Base-by-base conservation (phyloP, 2,797 vertebrate genomes). In the Gadopsis marmoratus region DNA sequence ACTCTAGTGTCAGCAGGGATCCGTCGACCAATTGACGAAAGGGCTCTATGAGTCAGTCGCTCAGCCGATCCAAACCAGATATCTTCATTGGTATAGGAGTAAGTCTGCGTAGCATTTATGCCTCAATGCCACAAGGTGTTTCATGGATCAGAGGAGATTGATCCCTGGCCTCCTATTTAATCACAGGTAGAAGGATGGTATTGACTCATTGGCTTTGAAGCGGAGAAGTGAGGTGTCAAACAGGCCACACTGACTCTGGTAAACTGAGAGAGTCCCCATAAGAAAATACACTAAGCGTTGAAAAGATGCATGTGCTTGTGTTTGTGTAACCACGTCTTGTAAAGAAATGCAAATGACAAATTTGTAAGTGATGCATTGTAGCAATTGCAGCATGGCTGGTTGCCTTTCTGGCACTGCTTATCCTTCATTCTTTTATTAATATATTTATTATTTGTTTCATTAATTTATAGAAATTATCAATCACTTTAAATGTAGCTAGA, bases 401-500 rank as follows among this genome's bases (percentile, higher is more conserved):
- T 89, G 85, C 83, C 54, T 82, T 75, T 62, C 62, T 89, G 83
- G 72, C 83, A 65, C 63, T 50, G 70, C 60, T 85, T 78, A 90
- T 81, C 80, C 72, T 62, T 91, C 90, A 91, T 86, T 84, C n/a
- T 8, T 41, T 79, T 89, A 84, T 82, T 92, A 86, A 91, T 86
- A 83, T 90, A 88, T 94, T 87, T 90, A 91, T 87, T 89, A 89
- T 91, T 88, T 85, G 79, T 88, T 90, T 91, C 77, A 90, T 91
- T 91, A 84, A 92, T 90, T 91, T 68, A 85, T 71, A 84, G 71
- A 84, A 89, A 85, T 82, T 60, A 91, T 91, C 84, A 84, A 90
- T 93, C 83, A 87, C 86, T 75, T 87, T 84, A 84, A 86, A 82
- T 70, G 80, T 78, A 78, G 74, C 71, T 82, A 76, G 65, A 83